These are phyloP conservation scores for Eristalinus aeneus DNA, from an alignment of 2,888 invertebrate species.

Conservation along the genomic window DNA sequence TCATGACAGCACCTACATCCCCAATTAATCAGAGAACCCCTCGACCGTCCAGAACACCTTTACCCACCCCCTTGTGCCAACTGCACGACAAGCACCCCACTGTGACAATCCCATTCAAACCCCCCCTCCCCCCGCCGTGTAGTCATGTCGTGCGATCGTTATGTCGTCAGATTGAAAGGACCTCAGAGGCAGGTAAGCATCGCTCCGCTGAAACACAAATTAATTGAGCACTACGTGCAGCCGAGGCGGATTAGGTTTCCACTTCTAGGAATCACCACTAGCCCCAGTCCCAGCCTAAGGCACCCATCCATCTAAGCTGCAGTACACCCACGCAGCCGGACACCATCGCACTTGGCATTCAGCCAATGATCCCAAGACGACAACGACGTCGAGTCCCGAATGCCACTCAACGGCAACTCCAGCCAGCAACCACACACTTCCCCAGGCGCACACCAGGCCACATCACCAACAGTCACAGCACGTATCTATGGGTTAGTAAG, in stretches of 20 bases:
- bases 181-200: background rate
- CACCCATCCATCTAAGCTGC: conserved; percentile 33
- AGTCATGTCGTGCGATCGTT: background rate
- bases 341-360: conserved; percentile 62
- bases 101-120: background rate
- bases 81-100: background rate
- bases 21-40: no score
- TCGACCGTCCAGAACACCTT: no score
- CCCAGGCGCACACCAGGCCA: background rate
- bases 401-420: background rate
- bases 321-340: conserved; percentile 69
- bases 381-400: background rate
- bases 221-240: conserved; percentile 31
- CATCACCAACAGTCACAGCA: background rate
- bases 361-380: conserved; percentile 16
- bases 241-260: background rate
- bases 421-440: background rate
- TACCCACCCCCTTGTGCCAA: background rate
- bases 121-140: background rate
- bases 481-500: conserved; percentile 68
- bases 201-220: conserved; percentile 26
- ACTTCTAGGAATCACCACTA: background rate
- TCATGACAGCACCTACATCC: no score
- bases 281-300: conserved; percentile 11
- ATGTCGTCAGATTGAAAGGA: background rate